phyloP scores from a whole-genome alignment of 2,888 invertebrate species.

The Eretmocerus hayati region DNA sequence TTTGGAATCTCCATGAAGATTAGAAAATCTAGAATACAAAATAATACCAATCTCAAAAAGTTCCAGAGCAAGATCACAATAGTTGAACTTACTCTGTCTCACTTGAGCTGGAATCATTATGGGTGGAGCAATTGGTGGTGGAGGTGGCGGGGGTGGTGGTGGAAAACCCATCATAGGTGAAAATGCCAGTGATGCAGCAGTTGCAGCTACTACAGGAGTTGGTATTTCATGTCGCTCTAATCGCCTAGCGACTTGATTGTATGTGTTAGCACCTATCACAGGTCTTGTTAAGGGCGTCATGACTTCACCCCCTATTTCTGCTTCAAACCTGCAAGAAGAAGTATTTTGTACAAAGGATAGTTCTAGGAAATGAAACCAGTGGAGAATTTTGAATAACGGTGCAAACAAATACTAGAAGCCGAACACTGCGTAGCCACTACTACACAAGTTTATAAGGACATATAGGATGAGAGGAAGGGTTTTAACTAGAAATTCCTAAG shows the following conservation, averaged over 20 bases:
- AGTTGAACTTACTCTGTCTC: slow-evolving; percentile 40
- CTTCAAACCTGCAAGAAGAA: slow-evolving; percentile 63
- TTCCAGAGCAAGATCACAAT: not conserved
- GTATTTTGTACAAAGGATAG: too few species aligned
- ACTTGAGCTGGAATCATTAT: slow-evolving; percentile 67
- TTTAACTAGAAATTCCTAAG: too few species aligned
- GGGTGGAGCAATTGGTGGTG: slow-evolving; percentile 59
- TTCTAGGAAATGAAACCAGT: too few species aligned
- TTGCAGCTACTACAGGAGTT: slow-evolving; percentile 39
- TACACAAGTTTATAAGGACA: too few species aligned
- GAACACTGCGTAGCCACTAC: too few species aligned
- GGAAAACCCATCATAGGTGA: slow-evolving; percentile 55
- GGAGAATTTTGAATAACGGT: too few species aligned
- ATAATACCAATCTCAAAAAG: not conserved
- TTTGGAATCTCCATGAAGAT: too few species aligned
- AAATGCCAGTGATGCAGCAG: slow-evolving; percentile 45
- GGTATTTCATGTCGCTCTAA: slow-evolving; percentile 55
- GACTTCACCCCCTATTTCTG: slow-evolving; percentile 69
- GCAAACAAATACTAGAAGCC: too few species aligned
- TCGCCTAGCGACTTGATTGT: slow-evolving; percentile 61
- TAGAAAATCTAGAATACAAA: slow-evolving; percentile 7
- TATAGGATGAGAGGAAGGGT: too few species aligned
- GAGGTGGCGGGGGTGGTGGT: slow-evolving; percentile 63
- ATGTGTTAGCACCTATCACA: slow-evolving; percentile 68
- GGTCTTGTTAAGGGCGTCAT: slow-evolving; percentile 53